Base-by-base conservation (phyloP, 2,888 invertebrate genomes). In the Orthonevra nobilis region DNA sequence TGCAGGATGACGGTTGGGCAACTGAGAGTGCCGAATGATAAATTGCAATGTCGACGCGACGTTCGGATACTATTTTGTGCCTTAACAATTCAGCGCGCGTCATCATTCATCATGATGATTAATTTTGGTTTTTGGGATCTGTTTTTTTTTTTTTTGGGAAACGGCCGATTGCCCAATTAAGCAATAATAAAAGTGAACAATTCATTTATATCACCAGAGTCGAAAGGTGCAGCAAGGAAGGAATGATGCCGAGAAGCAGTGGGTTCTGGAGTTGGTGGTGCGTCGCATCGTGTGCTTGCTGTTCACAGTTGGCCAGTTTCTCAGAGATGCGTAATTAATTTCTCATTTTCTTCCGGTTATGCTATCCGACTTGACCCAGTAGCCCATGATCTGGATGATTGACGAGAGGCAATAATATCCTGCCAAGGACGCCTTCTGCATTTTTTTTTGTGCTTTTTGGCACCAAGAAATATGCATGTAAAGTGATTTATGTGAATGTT, bases 81-180 rank as follows among this genome's bases (percentile, higher is more conserved):
- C 26, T 63, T 46, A 32, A 61, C 68, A 73, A 73, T 79, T 50
- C 54, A 56, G 44, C 34, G 60, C 60, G 61, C 61, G 79, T 60
- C 66, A 73, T 73, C 79, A 79, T 79, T 79, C 79, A 79, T 79
- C 79, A 79, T 68, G 73, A 68, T 79, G 79, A 79, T 79, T 79
- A 73, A 79, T 79, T 79, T n/a, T n/a, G n/a, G n/a, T n/a, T n/a
- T n/a, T n/a, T n/a, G 48, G 73, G 68, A 58, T 79, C 34, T 44
- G 44, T 28, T 48, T 42, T 38, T 40, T 60, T 66, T 73, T 40
- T 40, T 60, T 66, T 73, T 40, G 30, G 38, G 46, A 70, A 56
- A 66, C 36, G 52, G 48, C 73, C 79, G 52, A 79, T 79, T 66
- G 79, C 54, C 73, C 73, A 79, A 79, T 79, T 79, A 79, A 73